Conservation (phyloP, 2,797 vertebrate genomes). For the Pipistrellus nathusii region DNA sequence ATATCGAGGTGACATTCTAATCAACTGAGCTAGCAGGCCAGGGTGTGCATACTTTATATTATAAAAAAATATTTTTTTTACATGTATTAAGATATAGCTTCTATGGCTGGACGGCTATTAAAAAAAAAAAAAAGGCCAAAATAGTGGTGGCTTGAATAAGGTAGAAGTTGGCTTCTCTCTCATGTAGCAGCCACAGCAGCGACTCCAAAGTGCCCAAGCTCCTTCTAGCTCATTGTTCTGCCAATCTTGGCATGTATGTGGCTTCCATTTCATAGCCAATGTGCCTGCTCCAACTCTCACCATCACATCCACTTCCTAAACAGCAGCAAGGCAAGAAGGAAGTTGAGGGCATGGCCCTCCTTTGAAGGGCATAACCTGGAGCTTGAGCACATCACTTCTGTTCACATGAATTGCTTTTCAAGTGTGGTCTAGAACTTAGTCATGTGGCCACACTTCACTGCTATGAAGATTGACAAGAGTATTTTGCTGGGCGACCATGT, state of each 20-base stretch:
- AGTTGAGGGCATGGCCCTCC: background rate
- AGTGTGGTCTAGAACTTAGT: background rate
- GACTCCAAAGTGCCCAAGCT: no score
- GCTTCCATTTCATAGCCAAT: background rate
- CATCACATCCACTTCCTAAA: background rate
- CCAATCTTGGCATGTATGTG: accelerated
- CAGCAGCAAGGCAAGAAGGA: background rate
- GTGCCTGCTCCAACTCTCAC: background rate
- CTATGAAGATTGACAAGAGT: background rate
- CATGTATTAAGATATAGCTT: background rate
- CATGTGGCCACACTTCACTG: background rate
- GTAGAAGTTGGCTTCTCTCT: slow-evolving; percentile 11
- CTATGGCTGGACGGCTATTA: background rate
- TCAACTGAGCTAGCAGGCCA: background rate
- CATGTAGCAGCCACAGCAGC: background rate
- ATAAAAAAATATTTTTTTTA: background rate
- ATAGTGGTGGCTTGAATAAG: background rate
- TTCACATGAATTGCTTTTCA: background rate
- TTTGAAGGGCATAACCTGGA: background rate
- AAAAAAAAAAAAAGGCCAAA: background rate
- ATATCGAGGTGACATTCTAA: background rate
- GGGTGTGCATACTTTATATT: background rate
- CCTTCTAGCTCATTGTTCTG: background rate
- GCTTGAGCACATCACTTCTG: background rate
- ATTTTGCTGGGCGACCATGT: background rate